Evolutionary conservation across 2,797 vertebrate species (phyloP), one percentile per base, ranked within the genome.

Genomic region (Agapornis canus): DNA sequence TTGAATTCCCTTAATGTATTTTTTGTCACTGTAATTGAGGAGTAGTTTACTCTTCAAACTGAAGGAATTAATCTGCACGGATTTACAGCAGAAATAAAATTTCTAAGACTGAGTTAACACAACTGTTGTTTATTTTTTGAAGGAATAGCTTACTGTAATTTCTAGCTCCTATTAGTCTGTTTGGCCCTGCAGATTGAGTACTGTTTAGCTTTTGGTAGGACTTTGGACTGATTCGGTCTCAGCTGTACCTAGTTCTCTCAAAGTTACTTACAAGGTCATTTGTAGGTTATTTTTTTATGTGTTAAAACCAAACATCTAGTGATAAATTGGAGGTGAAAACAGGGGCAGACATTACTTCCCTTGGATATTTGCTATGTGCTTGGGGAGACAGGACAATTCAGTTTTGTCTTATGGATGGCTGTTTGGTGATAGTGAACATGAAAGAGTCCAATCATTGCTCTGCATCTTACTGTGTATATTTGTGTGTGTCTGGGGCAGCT

Each of bases 21-120:
- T 94, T 35, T 92, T 82, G 23, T 61, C 20, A 18, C 31, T 82
- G 5, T 70, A 27, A 84, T 87, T 91, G 59, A 57, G 39, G 11
- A 86, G 17, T 37, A 63, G 35, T 9, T 79, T 61, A 59, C 9
- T 63, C 56, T 70, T 91, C 63, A 70, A 29, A 26, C 6, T 40
- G 68, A 45, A 84, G 10, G 18, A 86, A 85, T 69, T 69, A 54
- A 17, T 79, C n/a, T 61, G 29, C 49, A 32, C 43, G 7, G 21
- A 65, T 89, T 91, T 82, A 47, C 4, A 76, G 19, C n/a, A 82
- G 56, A 91, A 87, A 80, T 59, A 39, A 83, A 48, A n/a, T 49
- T 82, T 76, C 69, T 77, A 26, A 72, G 42, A 54, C 15, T 59
- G 35, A 57, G 11, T 60, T 79, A 72, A 39, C n/a, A 35, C 5